Conservation (phyloP, 2,113 vertebrate species). For the Megaceryle torquata region DNA sequence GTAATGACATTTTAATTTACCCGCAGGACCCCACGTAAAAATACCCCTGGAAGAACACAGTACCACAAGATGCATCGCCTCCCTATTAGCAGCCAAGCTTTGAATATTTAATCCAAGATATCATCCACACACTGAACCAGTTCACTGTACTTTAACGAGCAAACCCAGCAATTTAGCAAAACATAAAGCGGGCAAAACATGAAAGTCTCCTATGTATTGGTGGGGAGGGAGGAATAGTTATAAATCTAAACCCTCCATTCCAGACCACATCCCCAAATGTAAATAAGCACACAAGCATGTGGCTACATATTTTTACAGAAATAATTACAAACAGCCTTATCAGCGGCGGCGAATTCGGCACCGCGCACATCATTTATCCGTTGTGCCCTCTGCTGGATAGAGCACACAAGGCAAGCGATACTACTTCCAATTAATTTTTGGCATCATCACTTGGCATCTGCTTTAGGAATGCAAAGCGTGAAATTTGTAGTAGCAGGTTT, state of each 20-base stretch:
- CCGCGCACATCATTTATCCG: conserved; percentile 49
- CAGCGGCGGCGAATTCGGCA: neutral
- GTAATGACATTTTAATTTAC: conserved; percentile 37
- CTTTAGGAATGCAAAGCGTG: conserved; percentile 77
- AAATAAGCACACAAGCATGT: conserved; percentile 72
- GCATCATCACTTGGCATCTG: conserved; percentile 73
- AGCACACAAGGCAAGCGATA: conserved; percentile 57
- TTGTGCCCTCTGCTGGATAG: conserved; percentile 79
- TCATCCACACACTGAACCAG: neutral
- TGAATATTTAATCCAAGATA: conserved; percentile 42
- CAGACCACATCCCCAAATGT: conserved; percentile 72
- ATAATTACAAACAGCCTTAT: conserved; percentile 67
- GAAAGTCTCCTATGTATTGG: neutral
- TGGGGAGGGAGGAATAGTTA: conserved; percentile 15
- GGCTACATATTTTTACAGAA: conserved; percentile 72
- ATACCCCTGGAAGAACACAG: neutral
- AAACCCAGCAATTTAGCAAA: conserved; percentile 56
- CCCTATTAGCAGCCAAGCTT: conserved; percentile 1
- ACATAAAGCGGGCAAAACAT: neutral
- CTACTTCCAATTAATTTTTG: conserved; percentile 78
- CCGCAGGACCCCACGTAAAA: conserved; percentile 14
- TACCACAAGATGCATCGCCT: neutral
- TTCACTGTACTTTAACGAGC: conserved; percentile 58
- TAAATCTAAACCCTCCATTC: conserved; percentile 73
- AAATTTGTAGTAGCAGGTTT: conserved; percentile 85